These are phyloP conservation scores for Eupristina koningsbergeri DNA, from an alignment of 1,140 invertebrate species.

Conservation along the genomic window DNA sequence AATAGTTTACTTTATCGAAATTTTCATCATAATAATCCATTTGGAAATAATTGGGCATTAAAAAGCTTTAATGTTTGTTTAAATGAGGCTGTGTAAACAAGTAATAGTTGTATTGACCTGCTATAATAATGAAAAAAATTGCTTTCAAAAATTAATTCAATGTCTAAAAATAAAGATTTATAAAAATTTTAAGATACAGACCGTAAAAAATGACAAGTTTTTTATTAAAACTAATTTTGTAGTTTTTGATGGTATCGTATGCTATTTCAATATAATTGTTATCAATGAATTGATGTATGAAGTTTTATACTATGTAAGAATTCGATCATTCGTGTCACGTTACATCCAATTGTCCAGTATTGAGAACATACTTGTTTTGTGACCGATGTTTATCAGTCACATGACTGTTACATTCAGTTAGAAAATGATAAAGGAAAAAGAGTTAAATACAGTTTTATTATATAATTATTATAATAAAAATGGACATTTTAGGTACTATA, in stretches of 20 bases:
- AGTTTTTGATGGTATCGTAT: not conserved
- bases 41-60: not conserved
- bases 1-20: constrained; percentile 55
- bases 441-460: not conserved
- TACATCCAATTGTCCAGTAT: constrained; percentile 7
- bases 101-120: constrained; percentile 16
- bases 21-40: constrained; percentile 49
- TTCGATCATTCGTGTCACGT: not conserved
- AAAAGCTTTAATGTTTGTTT: constrained; percentile 12
- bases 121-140: constrained; percentile 16
- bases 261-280: not conserved
- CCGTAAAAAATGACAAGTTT: constrained; percentile 17
- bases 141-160: not conserved
- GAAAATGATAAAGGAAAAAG: not conserved
- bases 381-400: not conserved
- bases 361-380: not conserved
- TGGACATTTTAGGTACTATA: no score
- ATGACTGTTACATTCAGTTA: not conserved
- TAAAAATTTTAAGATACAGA: not conserved
- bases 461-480: not conserved
- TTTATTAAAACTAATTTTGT: constrained; percentile 6
- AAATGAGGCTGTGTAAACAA: not conserved
- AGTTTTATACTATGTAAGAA: not conserved
- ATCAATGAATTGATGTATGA: constrained; percentile 3
- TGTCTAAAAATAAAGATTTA: not conserved